A percentile compares a stretch with the other conserved stretches of the same genome.
These are phyloP conservation scores for Euwallacea similis DNA, from an alignment of 1,140 invertebrate genomes.

Conservation along the genomic window DNA sequence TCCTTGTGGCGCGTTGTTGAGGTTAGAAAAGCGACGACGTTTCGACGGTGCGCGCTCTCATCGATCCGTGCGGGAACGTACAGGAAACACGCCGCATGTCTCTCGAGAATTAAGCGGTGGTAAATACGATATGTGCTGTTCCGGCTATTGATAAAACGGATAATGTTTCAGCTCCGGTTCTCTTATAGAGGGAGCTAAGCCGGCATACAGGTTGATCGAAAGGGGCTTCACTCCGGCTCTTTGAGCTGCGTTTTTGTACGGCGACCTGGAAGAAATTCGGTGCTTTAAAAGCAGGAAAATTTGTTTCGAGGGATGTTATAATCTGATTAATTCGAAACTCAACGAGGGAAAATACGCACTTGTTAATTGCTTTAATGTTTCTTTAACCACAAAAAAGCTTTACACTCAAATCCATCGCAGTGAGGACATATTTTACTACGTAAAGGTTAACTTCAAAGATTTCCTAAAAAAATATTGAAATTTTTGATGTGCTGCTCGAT, in stretches of 20 bases:
- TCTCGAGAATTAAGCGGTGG: conserved; percentile 11
- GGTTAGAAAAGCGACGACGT: background rate
- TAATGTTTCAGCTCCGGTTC: conserved; percentile 11
- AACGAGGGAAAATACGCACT: too few species aligned
- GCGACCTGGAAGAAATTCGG: background rate
- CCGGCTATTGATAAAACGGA: conserved; percentile 24
- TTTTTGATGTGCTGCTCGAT: too few species aligned
- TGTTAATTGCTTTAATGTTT: too few species aligned
- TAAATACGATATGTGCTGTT: conserved; percentile 25
- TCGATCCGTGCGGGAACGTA: conserved; percentile 6
- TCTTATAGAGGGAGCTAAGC: conserved; percentile 6
- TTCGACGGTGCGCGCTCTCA: conserved; percentile 4
- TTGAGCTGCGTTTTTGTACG: background rate
- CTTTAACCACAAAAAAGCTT: too few species aligned
- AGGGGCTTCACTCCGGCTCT: conserved; percentile 4
- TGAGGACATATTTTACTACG: too few species aligned
- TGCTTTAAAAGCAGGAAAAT: background rate
- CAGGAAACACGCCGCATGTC: conserved; percentile 23
- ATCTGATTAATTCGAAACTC: background rate
- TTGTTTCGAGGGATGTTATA: background rate
- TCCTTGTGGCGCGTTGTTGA: conserved; percentile 9
- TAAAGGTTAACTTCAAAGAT: too few species aligned
- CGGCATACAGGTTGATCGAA: conserved; percentile 15
- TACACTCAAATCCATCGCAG: too few species aligned
- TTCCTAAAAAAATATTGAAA: too few species aligned